These are phyloP conservation scores for Parascotia fuliginaria DNA, from an alignment of 2,888 invertebrate species.

Conservation along the genomic window DNA sequence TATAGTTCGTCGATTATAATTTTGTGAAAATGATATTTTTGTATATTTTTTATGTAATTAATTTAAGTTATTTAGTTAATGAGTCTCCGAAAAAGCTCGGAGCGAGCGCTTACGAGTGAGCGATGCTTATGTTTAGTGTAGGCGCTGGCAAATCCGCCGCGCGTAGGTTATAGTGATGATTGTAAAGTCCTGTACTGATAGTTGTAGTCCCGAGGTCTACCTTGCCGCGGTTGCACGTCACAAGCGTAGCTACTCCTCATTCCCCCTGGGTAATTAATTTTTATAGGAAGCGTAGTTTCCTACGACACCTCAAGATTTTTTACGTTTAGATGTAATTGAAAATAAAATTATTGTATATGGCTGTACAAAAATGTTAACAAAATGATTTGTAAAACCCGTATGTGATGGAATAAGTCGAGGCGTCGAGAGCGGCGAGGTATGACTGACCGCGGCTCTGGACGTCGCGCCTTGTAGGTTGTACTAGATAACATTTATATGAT, in stretches of 20 bases:
- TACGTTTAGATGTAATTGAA: slow-evolving; percentile 86
- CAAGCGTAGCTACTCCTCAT: slow-evolving; percentile 84
- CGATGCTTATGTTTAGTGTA: slow-evolving; percentile 71
- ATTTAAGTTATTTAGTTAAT: slow-evolving; percentile 81
- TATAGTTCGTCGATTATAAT: slow-evolving; percentile 83
- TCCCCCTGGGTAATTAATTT: slow-evolving; percentile 84
- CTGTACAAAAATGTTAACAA: slow-evolving; percentile 85
- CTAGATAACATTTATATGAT: slow-evolving; percentile 86
- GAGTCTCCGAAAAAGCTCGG: slow-evolving; percentile 60
- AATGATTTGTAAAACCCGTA: slow-evolving; percentile 84
- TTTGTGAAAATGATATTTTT: slow-evolving; percentile 86
- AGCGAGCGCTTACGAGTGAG: slow-evolving; percentile 64
- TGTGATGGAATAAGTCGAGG: slow-evolving; percentile 79
- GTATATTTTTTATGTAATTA: slow-evolving; percentile 84
- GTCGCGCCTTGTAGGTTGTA: slow-evolving; percentile 81
- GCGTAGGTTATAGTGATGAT: slow-evolving; percentile 82
- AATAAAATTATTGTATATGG: slow-evolving; percentile 86
- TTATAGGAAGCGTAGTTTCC: slow-evolving; percentile 85
- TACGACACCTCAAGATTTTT: slow-evolving; percentile 84
- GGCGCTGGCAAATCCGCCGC: slow-evolving; percentile 42
- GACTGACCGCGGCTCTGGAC: slow-evolving; percentile 68
- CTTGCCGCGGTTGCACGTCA: slow-evolving; percentile 82
- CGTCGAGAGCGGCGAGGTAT: slow-evolving; percentile 66
- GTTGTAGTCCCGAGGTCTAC: slow-evolving; percentile 82
- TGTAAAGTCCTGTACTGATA: slow-evolving; percentile 84